phyloP scores from a whole-genome alignment of 2,888 invertebrate genomes.

The Prenolepis imparis region DNA sequence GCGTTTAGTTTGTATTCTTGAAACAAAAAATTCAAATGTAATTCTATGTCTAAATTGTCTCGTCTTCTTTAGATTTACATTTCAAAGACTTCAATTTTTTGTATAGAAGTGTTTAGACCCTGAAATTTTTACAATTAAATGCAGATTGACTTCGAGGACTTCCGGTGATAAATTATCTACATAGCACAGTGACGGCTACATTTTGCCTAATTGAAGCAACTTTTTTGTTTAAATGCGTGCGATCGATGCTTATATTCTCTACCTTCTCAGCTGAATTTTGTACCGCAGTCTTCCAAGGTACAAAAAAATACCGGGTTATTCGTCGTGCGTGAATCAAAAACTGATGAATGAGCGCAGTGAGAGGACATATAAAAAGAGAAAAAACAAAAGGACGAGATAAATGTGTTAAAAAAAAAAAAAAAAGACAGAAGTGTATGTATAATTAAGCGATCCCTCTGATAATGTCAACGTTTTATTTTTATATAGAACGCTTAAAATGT shows the following conservation, averaged over 20 bases:
- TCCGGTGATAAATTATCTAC: constrained; percentile 4
- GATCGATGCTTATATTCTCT: background rate
- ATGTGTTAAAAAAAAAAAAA: constrained; percentile 58
- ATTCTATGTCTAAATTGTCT: constrained; percentile 1
- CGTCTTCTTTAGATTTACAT: background rate
- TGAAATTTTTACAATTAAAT: background rate
- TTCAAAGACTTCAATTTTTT: background rate
- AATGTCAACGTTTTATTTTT: constrained; percentile 85
- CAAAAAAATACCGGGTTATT: constrained; percentile 74
- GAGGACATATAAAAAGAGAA: constrained; percentile 22
- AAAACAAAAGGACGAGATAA: constrained; percentile 54
- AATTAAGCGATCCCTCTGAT: constrained; percentile 80
- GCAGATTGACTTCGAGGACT: constrained; percentile 31
- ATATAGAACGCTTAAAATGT: constrained; percentile 82
- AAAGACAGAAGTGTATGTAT: constrained; percentile 73
- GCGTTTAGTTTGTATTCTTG: constrained; percentile 44
- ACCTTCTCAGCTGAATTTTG: constrained; percentile 65
- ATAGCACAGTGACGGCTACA: background rate
- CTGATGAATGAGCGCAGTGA: constrained; percentile 42
- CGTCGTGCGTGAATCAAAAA: constrained; percentile 78
- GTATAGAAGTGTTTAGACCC: background rate
- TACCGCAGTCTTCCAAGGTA: constrained; percentile 81
- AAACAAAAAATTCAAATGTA: constrained; percentile 46
- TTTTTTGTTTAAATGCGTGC: constrained; percentile 50
- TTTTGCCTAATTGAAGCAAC: background rate